Evolutionary conservation across 1,140 invertebrate genomes (phyloP), one percentile per base, ranked within the genome.

Genomic region (Drosophila bocqueti): DNA sequence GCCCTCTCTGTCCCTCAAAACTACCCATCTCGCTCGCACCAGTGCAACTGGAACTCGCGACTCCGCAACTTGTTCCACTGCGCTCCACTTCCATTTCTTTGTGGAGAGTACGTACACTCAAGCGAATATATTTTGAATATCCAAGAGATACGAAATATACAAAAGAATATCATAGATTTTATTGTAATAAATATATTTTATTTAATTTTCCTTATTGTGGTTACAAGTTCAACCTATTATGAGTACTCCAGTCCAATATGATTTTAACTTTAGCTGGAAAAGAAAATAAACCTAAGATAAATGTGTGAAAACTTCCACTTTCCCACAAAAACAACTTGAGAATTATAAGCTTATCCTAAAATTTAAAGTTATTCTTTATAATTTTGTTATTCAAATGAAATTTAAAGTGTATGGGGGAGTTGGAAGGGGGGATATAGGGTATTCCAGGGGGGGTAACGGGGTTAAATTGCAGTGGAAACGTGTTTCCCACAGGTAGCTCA

Each of bases 401-500:
- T 26, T 54, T n/a, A 1, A 13, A 36, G 66, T 72, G 50, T 59
- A 43, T n/a, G 36, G 15, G 29, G 38, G 21, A 34, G 65, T 42
- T 38, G 38, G n/a, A 31, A 4, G 10, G 50, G 10, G 50, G 65
- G 16, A 21, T 10, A 24, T 38, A 10, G 18, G 26, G 26, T 21
- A 26, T 36, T 63, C 13, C 9, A 29, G 29, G 58, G 63, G 63
- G 40, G 63, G 58, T 26, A 59, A 42, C 8, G 50, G 69, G 67
- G 67, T 36, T 72, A 34, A 46, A 47, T 46, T 73, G 31, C 54
- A 59, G 59, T 46, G 54, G 42, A 83, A 89, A 89, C 84, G 81
- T 89, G 84, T 87, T 87, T 87, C 81, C 84, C 84, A 87, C 84
- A 87, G 83, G 84, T 87, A 87, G 54, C 67, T 55, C 34, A 62